Evolutionary conservation across 2,113 vertebrate species (phyloP).

Genomic region (Dolichotis patagonum): DNA sequence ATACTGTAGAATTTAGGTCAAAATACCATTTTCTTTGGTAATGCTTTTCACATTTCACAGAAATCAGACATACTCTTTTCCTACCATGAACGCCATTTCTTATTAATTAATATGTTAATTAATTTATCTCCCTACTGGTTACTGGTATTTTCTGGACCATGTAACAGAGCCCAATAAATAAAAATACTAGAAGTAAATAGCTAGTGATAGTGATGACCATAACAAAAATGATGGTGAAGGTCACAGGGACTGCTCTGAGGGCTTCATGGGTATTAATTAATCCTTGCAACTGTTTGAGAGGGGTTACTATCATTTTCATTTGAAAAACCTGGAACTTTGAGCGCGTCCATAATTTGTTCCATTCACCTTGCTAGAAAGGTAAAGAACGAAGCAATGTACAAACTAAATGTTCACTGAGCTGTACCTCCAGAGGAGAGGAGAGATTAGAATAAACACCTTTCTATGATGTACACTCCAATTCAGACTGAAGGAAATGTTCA

Average conservation of each 20-base stretch:
- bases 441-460: background rate
- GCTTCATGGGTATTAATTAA: background rate
- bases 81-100: background rate
- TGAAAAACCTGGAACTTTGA: slow-evolving; percentile 13
- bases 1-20: background rate
- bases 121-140: background rate
- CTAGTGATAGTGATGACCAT: too few relatives aligned
- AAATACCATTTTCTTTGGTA: background rate
- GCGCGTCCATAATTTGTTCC: background rate
- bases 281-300: background rate
- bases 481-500: background rate
- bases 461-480: background rate
- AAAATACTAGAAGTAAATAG: background rate
- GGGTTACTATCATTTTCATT: background rate
- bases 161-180: background rate
- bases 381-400: background rate
- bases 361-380: background rate
- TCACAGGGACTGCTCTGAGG: background rate
- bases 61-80: slow-evolving; percentile 34
- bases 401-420: background rate
- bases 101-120: slow-evolving; percentile 2
- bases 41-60: background rate
- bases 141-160: background rate
- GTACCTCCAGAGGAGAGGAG: background rate
- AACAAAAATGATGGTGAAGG: background rate